These are phyloP conservation scores for Lampris incognitus DNA, from an alignment of 2,113 vertebrate genomes.

Conservation along the genomic window DNA sequence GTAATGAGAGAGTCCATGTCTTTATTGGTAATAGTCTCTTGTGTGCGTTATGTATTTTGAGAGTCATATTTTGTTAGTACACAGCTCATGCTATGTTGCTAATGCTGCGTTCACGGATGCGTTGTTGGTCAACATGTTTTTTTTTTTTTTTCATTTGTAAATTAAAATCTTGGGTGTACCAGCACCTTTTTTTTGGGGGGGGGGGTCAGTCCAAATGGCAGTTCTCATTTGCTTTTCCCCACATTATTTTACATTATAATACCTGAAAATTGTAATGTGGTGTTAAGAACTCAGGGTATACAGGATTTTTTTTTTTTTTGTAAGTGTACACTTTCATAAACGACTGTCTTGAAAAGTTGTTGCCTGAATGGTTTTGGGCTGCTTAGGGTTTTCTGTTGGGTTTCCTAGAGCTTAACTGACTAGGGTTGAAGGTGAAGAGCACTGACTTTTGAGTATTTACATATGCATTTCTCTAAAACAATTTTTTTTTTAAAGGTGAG, in stretches of 20 bases:
- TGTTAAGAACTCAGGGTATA: constrained; percentile 78
- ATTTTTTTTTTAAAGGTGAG: constrained; percentile 32
- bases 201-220: neutral
- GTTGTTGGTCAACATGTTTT: neutral
- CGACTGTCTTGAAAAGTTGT: constrained; percentile 53
- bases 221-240: constrained; percentile 22
- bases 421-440: constrained; percentile 13
- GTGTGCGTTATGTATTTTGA: neutral
- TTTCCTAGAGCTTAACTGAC: constrained; percentile 27
- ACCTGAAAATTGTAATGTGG: constrained; percentile 29
- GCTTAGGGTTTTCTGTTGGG: constrained; percentile 40
- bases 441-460: constrained; percentile 37
- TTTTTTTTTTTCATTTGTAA: neutral
- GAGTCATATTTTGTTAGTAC: neutral
- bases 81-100: neutral
- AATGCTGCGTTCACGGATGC: no score
- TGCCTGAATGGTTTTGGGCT: constrained; percentile 41
- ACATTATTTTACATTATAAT: constrained; percentile 52
- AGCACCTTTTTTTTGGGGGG: neutral
- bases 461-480: neutral
- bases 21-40: neutral
- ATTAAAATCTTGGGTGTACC: neutral
- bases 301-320: constrained; percentile 33
- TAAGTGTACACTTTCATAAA: constrained; percentile 50
- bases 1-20: constrained; percentile 16